Evolutionary conservation across 2,113 vertebrate species (phyloP), one percentile per base, ranked within the genome.

Genomic region (Menura novaehollandiae): DNA sequence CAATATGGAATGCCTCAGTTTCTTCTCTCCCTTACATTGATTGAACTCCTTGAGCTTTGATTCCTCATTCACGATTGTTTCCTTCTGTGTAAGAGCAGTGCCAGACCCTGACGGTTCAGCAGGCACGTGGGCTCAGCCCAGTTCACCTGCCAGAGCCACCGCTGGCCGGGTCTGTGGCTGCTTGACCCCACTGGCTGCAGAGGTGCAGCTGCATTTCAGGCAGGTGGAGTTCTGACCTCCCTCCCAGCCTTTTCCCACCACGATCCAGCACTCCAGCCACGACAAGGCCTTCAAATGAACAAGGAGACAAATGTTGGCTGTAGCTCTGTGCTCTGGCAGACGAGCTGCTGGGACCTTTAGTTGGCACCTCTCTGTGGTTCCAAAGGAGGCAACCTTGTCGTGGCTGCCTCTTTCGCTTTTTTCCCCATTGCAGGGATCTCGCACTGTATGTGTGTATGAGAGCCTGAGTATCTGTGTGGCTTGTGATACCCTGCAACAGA

Each of bases 301-400:
- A 95, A 88, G 44, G 76, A 92, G 76, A 86, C 86, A 95, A 97
- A 87, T 83, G 82, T 89, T 93, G 91, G 82, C 85, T 37, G 3
- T 85, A 67, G 96, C 87, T 95, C 49, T 95, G 96, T 83, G 89
- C 85, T 89, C 77, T 91, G 94, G 84, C 95, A 96, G 96, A 68
- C 49, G 85, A 97, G 80, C 85, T 86, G 85, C 51, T 85, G 79
- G 88, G 96, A 92, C 97, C 93, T 89, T 88, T 79, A 88, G 73
- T 80, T 97, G 95, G 68, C 95, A 90, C 93, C 64, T 81, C 27
- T 55, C 69, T 55, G 83, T 94, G 72, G 91, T 97, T 97, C 96
- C 97, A 96, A 97, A 97, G 91, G 87, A 75, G 62, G 74, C 72
- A 91, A 96, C 96, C 94, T 93, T 96, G 68, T 94, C 95, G 91